Percentiles rank a stretch among this genome's conserved stretches.
These are phyloP conservation scores for Eidolon dupreanum DNA, from an alignment of 2,797 vertebrate species.

Conservation along the genomic window DNA sequence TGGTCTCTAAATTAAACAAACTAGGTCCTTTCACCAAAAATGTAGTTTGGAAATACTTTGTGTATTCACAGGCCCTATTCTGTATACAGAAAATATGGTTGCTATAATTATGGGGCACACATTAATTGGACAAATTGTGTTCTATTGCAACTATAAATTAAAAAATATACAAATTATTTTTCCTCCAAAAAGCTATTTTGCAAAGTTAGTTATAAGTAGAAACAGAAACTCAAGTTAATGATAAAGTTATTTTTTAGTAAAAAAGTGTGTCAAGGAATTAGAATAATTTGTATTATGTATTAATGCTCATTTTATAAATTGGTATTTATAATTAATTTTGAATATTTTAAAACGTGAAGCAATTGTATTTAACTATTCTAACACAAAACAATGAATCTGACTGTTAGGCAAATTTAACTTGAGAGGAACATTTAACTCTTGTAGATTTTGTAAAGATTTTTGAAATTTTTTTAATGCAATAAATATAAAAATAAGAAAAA, in stretches of 20 bases:
- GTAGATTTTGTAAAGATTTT: not conserved
- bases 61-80: not conserved
- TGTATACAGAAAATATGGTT: not conserved
- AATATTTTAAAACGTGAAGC: constrained; percentile 43
- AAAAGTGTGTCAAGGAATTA: not conserved
- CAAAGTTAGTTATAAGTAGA: constrained; percentile 25
- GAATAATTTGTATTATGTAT: not conserved
- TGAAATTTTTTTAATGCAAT: not conserved
- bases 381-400: not conserved
- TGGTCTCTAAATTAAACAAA: constrained; percentile 1
- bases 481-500: constrained; percentile 30
- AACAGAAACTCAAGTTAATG: constrained; percentile 38
- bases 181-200: constrained; percentile 25
- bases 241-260: not conserved
- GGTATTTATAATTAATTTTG: constrained; percentile 12
- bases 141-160: not conserved
- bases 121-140: not conserved
- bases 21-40: constrained; percentile 12
- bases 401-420: not conserved
- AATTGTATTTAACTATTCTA: constrained; percentile 24
- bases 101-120: not conserved
- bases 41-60: not conserved
- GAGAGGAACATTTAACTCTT: constrained; percentile 12
- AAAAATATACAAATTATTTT: constrained; percentile 26
- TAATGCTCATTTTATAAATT: not conserved